A percentile compares a stretch with the other conserved stretches of the same genome.
Evolutionary conservation across 2,113 vertebrate genomes (phyloP).

Genomic region (Dermatemys mawii): DNA sequence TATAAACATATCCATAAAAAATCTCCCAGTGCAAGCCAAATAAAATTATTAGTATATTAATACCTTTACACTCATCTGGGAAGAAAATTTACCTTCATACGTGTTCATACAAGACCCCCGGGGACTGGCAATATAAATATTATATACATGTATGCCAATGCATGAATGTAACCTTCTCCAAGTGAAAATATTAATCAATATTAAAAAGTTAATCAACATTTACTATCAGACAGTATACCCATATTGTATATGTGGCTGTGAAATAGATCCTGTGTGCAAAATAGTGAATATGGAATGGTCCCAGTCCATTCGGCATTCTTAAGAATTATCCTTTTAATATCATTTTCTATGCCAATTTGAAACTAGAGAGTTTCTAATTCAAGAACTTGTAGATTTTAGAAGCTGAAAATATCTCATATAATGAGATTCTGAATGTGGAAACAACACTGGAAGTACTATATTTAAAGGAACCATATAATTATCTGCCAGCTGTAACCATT

Average conservation of each 20-base stretch:
- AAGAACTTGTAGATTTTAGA: neutral
- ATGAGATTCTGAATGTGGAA: neutral
- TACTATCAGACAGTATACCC: neutral
- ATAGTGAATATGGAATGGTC: neutral
- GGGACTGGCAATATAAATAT: neutral
- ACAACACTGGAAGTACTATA: neutral
- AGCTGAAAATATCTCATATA: neutral
- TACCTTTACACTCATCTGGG: neutral
- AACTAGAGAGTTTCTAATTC: neutral
- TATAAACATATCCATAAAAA: neutral
- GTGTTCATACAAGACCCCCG: neutral
- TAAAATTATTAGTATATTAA: neutral
- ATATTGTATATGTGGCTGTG: neutral
- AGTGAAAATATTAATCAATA: neutral
- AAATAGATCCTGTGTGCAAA: neutral
- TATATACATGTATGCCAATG: neutral
- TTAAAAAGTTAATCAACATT: neutral
- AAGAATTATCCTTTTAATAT: neutral
- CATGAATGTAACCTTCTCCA: neutral
- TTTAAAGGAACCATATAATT: neutral
- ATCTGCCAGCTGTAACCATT: neutral
- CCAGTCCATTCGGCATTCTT: neutral
- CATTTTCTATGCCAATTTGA: neutral
- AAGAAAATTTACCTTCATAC: fast-evolving
- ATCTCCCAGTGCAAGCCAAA: fast-evolving